Percentiles rank a stretch among this genome's conserved stretches.
phyloP scores from a whole-genome alignment of 2,113 vertebrate genomes.

The Grus americana region DNA sequence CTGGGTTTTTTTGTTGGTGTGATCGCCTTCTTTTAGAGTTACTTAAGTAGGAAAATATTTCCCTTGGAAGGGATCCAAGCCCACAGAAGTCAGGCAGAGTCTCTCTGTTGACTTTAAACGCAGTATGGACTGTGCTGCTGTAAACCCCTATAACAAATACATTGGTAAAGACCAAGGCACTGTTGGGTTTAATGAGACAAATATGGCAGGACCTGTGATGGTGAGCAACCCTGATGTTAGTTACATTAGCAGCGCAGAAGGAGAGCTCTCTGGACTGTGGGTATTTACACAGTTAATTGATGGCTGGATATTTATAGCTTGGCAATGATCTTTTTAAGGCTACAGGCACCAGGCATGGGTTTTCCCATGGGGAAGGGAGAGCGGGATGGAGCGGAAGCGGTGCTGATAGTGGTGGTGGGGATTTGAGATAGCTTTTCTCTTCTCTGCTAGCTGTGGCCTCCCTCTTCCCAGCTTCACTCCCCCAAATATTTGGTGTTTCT shows the following conservation, averaged over 20 bases:
- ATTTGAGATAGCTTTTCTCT: not conserved
- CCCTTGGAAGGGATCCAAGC: conserved; percentile 51
- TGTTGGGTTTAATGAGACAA: not conserved
- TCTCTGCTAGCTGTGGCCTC: not conserved
- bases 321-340: conserved; percentile 14
- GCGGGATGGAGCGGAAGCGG: not conserved
- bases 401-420: not conserved
- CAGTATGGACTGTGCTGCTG: conserved; percentile 4
- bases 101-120: conserved; percentile 41
- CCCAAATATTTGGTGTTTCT: not conserved
- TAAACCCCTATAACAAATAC: not conserved
- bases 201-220: not conserved
- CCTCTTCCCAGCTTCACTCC: not conserved
- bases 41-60: conserved; percentile 67
- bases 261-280: not conserved
- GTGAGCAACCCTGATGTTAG: not conserved
- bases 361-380: not conserved
- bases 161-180: not conserved
- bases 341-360: not conserved
- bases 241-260: fast-evolving
- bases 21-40: conserved; percentile 29
- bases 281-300: not conserved
- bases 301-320: conserved; percentile 26
- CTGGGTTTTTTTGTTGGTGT: not conserved
- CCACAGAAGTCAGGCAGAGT: conserved; percentile 45